Evolutionary conservation across 2,888 invertebrate species (phyloP), one percentile per base, ranked within the genome.

Genomic region (Podabrus alpinus): DNA sequence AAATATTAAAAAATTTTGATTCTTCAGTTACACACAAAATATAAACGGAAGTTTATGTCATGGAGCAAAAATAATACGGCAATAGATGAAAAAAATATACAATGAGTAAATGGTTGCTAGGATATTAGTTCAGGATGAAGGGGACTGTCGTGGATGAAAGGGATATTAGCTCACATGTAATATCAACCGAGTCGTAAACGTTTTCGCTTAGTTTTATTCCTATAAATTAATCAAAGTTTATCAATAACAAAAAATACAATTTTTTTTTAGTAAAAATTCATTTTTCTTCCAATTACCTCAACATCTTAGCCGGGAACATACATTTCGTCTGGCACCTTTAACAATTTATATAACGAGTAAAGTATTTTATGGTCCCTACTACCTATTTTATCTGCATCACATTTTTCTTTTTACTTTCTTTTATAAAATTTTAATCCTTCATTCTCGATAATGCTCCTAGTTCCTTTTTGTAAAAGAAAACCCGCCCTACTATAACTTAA

Each of bases 371-470:
- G 62, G 13, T 21, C 62, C 62, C 62, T 64, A 64, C 62, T 64
- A 64, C 19, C 62, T 64, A 19, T 64, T 64, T 64, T 64, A 21
- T 21, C 62, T 64, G 62, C 62, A 64, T 64, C 62, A 64, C 62
- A 64, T 64, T 64, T 64, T 64, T 64, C 62, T 64, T 21, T 21
- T 64, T 21, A 64, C 62, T 21, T 64, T 64, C 17, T 21, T 66
- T 24, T 59, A 67, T 66, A 71, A 66, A 67, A 66, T 71, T 71
- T 71, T 67, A 71, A 67, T 67, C 59, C 66, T 17, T 67, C 67
- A 67, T 67, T 62, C 59, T 71, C 66, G 21, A 71, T 67, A 71
- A 66, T 24, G 71, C 71, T 61, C 9, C 59, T 66, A 67, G 66
- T 59, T 71, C 59, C n/a, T 45, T 45, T 45, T 45, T 45, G 13